phyloP scores from a whole-genome alignment of 2,113 vertebrate species.

The Syngnathoides biaculeatus region DNA sequence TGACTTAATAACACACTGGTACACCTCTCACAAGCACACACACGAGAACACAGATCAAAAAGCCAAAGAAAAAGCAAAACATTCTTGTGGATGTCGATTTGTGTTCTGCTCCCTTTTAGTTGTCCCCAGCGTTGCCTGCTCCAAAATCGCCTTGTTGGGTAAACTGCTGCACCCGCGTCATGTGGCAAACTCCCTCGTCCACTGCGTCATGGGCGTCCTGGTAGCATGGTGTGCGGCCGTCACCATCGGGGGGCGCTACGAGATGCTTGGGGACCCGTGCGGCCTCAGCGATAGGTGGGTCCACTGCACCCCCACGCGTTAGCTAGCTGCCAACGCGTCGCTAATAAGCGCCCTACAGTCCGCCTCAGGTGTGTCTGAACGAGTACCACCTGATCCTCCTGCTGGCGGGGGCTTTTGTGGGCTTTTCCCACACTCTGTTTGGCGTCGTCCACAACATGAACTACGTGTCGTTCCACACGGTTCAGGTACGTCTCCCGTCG shows the following conservation, averaged over 20 bases:
- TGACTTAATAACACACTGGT: no score
- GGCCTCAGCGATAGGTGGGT: slow-evolving; percentile 72
- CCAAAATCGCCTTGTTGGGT: slow-evolving; percentile 84
- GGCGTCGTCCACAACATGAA: slow-evolving; percentile 90
- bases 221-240: slow-evolving; percentile 87
- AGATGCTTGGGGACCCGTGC: slow-evolving; percentile 76
- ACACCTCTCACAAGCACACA: no score
- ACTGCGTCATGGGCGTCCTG: slow-evolving; percentile 83
- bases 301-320: not conserved
- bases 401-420: slow-evolving; percentile 87
- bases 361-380: slow-evolving; percentile 80
- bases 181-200: slow-evolving; percentile 79
- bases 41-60: no score
- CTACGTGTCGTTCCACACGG: slow-evolving; percentile 86
- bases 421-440: slow-evolving; percentile 85
- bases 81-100: not conserved
- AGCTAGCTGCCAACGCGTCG: not conserved
- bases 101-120: slow-evolving; percentile 69
- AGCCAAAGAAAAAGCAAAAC: no score
- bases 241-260: slow-evolving; percentile 79
- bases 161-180: slow-evolving; percentile 88
- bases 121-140: slow-evolving; percentile 86
- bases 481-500: slow-evolving; percentile 77
- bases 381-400: slow-evolving; percentile 87
- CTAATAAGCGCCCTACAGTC: slow-evolving; percentile 26